Percentiles rank a stretch among this genome's conserved stretches.
These are phyloP conservation scores for Lepisosteus osseus DNA, from an alignment of 2,113 vertebrate genomes.

Conservation along the genomic window DNA sequence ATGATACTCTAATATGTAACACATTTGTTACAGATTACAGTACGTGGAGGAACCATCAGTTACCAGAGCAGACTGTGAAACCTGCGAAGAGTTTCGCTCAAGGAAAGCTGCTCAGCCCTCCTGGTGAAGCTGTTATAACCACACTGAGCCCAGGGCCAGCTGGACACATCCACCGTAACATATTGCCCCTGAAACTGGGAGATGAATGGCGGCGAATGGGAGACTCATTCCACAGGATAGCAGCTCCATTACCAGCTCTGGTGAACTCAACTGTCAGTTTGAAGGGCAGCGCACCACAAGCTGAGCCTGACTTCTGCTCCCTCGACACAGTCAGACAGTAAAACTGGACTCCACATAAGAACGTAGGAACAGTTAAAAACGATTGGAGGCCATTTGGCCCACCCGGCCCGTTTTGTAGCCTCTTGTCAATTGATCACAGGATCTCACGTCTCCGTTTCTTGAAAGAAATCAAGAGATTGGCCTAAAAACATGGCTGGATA, in stretches of 20 bases:
- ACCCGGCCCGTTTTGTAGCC: too few species aligned
- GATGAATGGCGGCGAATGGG: neutral
- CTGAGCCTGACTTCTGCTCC: too few species aligned
- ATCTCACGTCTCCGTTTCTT: too few species aligned
- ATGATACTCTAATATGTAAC: constrained; percentile 25
- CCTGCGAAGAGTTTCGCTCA: neutral
- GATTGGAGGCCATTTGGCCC: too few species aligned
- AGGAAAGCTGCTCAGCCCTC: neutral
- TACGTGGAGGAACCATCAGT: neutral
- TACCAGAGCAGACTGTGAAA: neutral
- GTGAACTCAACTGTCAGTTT: neutral
- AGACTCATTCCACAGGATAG: neutral
- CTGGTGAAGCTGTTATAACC: neutral
- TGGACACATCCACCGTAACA: neutral
- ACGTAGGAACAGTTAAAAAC: too few species aligned
- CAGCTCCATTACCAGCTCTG: neutral
- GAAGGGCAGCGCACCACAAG: too few species aligned
- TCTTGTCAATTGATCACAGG: too few species aligned
- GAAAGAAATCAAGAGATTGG: too few species aligned
- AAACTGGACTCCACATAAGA: too few species aligned
- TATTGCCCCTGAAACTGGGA: neutral
- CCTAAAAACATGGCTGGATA: too few species aligned
- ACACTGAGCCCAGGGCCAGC: too few species aligned
- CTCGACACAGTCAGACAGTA: too few species aligned
- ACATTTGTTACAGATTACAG: neutral